Evolutionary conservation across 2,888 invertebrate species (phyloP).

Genomic region (Lithophane leautieri): DNA sequence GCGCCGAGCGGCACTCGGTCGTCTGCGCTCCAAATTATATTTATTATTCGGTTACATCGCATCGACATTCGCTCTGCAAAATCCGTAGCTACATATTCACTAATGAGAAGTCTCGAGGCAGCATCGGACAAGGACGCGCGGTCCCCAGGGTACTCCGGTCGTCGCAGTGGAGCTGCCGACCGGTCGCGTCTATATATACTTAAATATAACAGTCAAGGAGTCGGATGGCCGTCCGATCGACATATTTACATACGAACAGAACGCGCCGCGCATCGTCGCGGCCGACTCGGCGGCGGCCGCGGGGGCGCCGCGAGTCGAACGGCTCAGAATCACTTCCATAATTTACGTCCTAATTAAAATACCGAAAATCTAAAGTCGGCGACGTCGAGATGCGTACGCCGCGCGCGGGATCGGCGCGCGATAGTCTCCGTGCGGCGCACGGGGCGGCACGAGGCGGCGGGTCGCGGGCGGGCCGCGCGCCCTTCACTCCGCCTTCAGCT

Average conservation of each 20-base stretch:
- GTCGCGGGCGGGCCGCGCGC: slow-evolving; percentile 76
- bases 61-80: slow-evolving; percentile 85
- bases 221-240: slow-evolving; percentile 84
- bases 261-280: slow-evolving; percentile 75
- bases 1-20: slow-evolving; percentile 75
- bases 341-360: slow-evolving; percentile 89
- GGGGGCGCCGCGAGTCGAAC: slow-evolving; percentile 77
- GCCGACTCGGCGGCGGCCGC: slow-evolving; percentile 63
- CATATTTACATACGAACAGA: slow-evolving; percentile 87
- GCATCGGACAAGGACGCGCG: slow-evolving; percentile 82
- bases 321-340: slow-evolving; percentile 88
- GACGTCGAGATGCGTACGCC: slow-evolving; percentile 60
- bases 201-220: slow-evolving; percentile 89
- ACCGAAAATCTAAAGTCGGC: slow-evolving; percentile 83
- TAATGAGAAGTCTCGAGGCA: slow-evolving; percentile 89
- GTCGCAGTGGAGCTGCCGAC: slow-evolving; percentile 80
- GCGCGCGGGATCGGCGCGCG: slow-evolving; percentile 59
- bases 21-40: slow-evolving; percentile 86
- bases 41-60: slow-evolving; percentile 88
- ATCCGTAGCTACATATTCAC: slow-evolving; percentile 89
- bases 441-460: slow-evolving; percentile 58
- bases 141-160: slow-evolving; percentile 78
- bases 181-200: slow-evolving; percentile 85
- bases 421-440: slow-evolving; percentile 58
- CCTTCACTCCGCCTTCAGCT: slow-evolving; percentile 75